These are phyloP conservation scores for Mnemiopsis leidyi DNA, from an alignment of 37 sponge, comb jelly and placozoan genomes.

Conservation along the genomic window DNA sequence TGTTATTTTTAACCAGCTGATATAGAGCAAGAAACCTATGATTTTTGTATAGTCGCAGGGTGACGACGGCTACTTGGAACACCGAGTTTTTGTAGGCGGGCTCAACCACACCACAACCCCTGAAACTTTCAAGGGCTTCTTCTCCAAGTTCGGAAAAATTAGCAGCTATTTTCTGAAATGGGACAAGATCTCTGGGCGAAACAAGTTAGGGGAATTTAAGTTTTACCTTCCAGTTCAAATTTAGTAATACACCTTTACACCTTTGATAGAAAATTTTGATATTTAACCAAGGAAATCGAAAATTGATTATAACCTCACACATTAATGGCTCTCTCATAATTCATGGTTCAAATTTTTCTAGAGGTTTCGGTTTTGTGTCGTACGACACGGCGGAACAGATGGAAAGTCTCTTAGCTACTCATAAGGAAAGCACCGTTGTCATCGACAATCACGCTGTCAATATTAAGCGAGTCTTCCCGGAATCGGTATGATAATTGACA, in stretches of 20 bases:
- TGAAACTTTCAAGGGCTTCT: conserved; percentile 42
- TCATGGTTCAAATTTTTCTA: background rate
- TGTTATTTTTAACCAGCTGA: background rate
- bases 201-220: conserved; percentile 49
- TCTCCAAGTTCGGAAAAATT: conserved; percentile 61
- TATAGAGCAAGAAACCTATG: background rate
- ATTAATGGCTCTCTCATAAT: too few relatives aligned
- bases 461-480: conserved; percentile 58
- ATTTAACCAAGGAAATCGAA: too few relatives aligned
- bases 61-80: conserved; percentile 46
- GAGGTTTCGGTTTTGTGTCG: conserved; percentile 55
- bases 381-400: conserved; percentile 57
- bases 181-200: conserved; percentile 39
- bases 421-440: conserved; percentile 7
- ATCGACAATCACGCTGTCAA: conserved; percentile 41
- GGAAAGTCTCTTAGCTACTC: conserved; percentile 20
- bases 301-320: too few relatives aligned
- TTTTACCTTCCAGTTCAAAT: too few relatives aligned
- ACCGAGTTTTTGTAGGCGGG: conserved; percentile 57
- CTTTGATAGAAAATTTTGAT: too few relatives aligned
- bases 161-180: conserved; percentile 65
- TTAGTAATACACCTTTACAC: too few relatives aligned
- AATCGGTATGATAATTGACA: background rate
- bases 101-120: conserved; percentile 58
- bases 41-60: conserved; percentile 39